Conservation (phyloP, 2,888 invertebrate species). For the Ceraclea dissimilis region DNA sequence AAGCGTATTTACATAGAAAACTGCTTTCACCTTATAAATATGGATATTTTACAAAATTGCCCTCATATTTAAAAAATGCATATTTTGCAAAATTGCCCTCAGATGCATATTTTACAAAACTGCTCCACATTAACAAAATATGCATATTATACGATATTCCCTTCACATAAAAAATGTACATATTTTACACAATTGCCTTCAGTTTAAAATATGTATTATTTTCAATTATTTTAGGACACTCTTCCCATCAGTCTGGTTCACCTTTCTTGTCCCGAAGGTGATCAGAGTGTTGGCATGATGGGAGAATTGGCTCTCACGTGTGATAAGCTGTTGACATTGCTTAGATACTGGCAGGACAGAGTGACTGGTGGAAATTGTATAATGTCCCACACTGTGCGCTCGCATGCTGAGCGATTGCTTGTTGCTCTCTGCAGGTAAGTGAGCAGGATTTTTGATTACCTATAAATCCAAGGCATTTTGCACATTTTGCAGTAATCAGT, state of each 20-base stretch:
- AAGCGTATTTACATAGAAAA: no score
- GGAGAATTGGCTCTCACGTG: constrained; percentile 39
- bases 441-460: neutral
- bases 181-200: no score
- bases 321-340: constrained; percentile 39
- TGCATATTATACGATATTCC: no score
- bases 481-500: no score
- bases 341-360: constrained; percentile 41
- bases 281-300: neutral
- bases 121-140: no score
- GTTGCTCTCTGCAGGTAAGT: constrained; percentile 39
- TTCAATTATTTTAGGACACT: constrained; percentile 34
- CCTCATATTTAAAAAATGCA: no score
- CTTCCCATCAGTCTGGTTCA: constrained; percentile 38
- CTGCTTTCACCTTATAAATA: neutral
- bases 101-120: no score
- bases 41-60: no score
- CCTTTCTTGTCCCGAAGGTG: constrained; percentile 31
- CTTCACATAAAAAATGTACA: no score
- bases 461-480: neutral
- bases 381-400: constrained; percentile 18
- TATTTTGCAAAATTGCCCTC: no score
- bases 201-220: no score
- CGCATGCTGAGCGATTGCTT: constrained; percentile 35
- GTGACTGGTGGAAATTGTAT: constrained; percentile 7